phyloP scores from a whole-genome alignment of 1,140 invertebrate genomes.

The Drosophila kanapiae region DNA sequence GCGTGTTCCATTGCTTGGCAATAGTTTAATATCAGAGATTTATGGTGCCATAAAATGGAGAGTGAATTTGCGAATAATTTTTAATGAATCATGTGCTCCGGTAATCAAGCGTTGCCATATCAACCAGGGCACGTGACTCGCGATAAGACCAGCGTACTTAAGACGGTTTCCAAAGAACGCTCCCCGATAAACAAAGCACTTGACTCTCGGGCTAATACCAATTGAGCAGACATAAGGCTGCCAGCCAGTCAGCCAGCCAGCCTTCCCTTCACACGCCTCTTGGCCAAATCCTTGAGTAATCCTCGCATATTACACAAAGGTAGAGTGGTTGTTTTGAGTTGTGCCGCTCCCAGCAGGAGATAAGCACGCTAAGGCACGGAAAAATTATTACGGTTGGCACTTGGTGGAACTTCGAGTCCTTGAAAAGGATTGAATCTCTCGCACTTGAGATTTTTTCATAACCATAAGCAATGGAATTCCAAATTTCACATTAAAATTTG shows the following conservation, averaged over 20 bases:
- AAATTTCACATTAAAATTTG: background rate
- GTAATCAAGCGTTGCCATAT: slow-evolving; percentile 27
- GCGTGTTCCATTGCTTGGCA: background rate
- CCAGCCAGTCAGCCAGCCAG: slow-evolving; percentile 8
- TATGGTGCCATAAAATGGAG: slow-evolving; percentile 28
- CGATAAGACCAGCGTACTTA: slow-evolving; percentile 49
- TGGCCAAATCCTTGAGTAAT: slow-evolving; percentile 46
- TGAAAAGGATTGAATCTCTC: slow-evolving; percentile 11
- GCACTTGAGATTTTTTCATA: background rate
- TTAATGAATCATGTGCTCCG: slow-evolving; percentile 49
- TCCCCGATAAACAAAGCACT: slow-evolving; percentile 71
- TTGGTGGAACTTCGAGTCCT: background rate
- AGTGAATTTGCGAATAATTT: slow-evolving; percentile 42
- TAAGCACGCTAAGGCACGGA: slow-evolving; percentile 9
- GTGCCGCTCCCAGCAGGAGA: slow-evolving; percentile 15
- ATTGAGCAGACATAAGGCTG: slow-evolving; percentile 54
- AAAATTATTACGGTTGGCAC: slow-evolving; percentile 17
- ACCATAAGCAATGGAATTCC: background rate
- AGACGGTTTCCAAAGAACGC: slow-evolving; percentile 23
- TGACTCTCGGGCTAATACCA: slow-evolving; percentile 39
- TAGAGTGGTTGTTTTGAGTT: background rate
- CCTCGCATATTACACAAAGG: slow-evolving; percentile 41
- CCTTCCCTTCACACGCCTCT: slow-evolving; percentile 35
- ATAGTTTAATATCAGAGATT: slow-evolving; percentile 27
- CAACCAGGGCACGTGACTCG: slow-evolving; percentile 65